Base-by-base conservation (phyloP, 2,113 vertebrate species). In the Thymallus thymallus region DNA sequence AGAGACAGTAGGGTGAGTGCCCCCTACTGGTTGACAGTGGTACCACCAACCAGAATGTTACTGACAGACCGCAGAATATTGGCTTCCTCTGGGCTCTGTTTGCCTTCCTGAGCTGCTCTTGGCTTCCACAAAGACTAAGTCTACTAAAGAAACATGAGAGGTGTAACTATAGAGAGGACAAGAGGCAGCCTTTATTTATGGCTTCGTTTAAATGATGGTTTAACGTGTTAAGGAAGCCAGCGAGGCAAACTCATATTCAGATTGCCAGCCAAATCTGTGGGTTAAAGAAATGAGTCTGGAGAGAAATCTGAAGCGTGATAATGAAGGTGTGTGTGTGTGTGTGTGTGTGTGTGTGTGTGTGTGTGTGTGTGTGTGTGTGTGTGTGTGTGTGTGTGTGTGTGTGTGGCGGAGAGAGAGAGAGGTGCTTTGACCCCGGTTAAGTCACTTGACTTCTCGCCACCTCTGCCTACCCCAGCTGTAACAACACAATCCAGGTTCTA, bases 381-480 rank as follows among this genome's bases (percentile, higher is more conserved):
- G 30, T 22, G 20, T n/a, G 9, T 71, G 18, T 48, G 71, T 56
- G 66, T 70, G 74, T 73, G 68, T 60, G 71, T 75, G 48, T 70
- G 62, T 67, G 61, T 51, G 61, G 45, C 35, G 73, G 20, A 70
- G 66, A 68, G 63, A 68, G 63, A 51, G 66, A 29, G 83, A 80
- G 82, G 80, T 84, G 81, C 82, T 82, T 77, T 89, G 90, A 91
- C 90, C 87, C 75, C 63, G 80, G 85, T 91, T 88, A 89, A 89
- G 88, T 88, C 89, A 91, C 88, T 92, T 91, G 89, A 92, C 89
- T 89, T 90, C 88, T 91, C 83, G 65, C 77, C 88, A 87, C 90
- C 81, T 89, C 82, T 71, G 84, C 83, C 81, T 81, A 26, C 70
- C 82, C 88, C 91, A 92, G 91, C 91, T 92, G 91, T 88, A 91